These are phyloP conservation scores for Heteractis magnifica DNA, from an alignment of 92 coral and sea anemone species.

Conservation along the genomic window DNA sequence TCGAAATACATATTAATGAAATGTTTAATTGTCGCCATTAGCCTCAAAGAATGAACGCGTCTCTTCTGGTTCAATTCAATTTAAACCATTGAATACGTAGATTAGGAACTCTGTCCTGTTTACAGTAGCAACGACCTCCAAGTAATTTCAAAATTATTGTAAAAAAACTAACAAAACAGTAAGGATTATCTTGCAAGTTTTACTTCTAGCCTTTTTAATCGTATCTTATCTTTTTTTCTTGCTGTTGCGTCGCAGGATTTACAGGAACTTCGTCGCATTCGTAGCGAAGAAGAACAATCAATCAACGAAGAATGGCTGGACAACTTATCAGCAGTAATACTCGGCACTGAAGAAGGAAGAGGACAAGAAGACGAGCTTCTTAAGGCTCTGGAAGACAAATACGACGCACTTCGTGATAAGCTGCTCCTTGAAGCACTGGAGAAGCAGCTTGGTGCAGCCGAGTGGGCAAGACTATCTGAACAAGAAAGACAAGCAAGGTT, in stretches of 20 bases:
- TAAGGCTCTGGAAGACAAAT: conserved; percentile 88
- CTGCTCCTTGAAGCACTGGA: conserved; percentile 86
- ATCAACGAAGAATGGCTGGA: conserved; percentile 81
- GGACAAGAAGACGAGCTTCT: conserved; percentile 93
- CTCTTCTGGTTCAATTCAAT: no score
- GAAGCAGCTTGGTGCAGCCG: conserved; percentile 88
- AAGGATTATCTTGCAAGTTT: no score
- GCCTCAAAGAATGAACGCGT: no score
- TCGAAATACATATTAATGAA: no score
- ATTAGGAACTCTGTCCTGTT: no score
- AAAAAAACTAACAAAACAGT: no score
- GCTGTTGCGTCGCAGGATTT: conserved; percentile 52
- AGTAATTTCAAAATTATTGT: no score
- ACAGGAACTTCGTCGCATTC: conserved; percentile 84
- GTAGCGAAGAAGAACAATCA: conserved; percentile 69
- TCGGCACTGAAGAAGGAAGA: conserved; percentile 84
- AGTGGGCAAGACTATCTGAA: conserved; percentile 89
- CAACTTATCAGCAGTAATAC: conserved; percentile 86
- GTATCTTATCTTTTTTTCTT: no score
- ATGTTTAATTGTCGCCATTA: no score
- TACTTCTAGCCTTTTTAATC: no score
- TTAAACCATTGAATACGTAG: no score
- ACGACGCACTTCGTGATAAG: conserved; percentile 86
- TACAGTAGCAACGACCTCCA: no score
- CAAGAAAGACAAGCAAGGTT: conserved; percentile 86